These are phyloP conservation scores for Nephrotoma guestfalica DNA, from an alignment of 2,888 invertebrate genomes.

Conservation along the genomic window DNA sequence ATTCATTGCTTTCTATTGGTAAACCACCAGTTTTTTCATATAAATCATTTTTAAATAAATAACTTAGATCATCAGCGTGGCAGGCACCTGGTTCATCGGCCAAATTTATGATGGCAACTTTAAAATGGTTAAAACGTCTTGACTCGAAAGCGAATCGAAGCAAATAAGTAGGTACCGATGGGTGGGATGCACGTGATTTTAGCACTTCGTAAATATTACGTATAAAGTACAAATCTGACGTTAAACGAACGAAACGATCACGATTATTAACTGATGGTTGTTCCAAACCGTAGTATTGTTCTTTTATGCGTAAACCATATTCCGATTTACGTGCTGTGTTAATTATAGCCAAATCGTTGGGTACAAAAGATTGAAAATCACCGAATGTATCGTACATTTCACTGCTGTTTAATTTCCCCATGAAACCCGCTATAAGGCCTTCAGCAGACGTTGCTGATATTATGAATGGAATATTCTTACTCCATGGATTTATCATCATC, in stretches of 20 bases:
- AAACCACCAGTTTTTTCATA: background rate
- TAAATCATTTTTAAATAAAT: conserved; percentile 26
- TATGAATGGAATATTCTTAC: conserved; percentile 27
- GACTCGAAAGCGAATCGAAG: conserved; percentile 32
- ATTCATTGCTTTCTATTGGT: conserved; percentile 14
- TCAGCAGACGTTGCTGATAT: conserved; percentile 29
- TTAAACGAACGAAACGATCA: background rate
- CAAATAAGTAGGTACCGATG: conserved; percentile 24
- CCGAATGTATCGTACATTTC: background rate
- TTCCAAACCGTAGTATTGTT: background rate
- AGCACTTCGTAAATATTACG: conserved; percentile 20
- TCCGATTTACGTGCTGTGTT: background rate
- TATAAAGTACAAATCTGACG: background rate
- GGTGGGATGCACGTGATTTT: conserved; percentile 18
- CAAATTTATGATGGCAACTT: conserved; percentile 15
- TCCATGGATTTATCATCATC: conserved; percentile 28
- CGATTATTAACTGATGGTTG: background rate
- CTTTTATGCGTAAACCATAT: background rate
- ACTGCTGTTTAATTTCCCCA: background rate
- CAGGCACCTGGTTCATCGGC: conserved; percentile 20
- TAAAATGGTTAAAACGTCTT: conserved; percentile 27
- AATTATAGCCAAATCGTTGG: background rate
- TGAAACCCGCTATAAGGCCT: conserved; percentile 16
- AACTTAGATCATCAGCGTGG: conserved; percentile 30
- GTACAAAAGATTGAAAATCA: background rate